Evolutionary conservation across 2,888 invertebrate genomes (phyloP).

Genomic region (Chalcis sispes): DNA sequence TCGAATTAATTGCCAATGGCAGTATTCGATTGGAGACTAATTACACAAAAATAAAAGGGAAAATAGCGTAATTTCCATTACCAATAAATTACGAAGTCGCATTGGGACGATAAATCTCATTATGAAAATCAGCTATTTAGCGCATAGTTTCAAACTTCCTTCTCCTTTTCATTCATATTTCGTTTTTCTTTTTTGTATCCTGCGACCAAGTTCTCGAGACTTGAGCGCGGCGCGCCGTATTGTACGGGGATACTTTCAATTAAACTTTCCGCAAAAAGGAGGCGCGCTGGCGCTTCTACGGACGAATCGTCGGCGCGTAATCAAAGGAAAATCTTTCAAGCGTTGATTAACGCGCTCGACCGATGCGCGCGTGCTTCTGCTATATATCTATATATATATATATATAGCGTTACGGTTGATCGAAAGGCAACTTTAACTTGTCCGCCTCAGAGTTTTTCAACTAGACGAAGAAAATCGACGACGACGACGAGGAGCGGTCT

Average conservation of each 20-base stretch:
- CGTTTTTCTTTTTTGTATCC: too few species aligned
- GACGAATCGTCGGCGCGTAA: constrained; percentile 53
- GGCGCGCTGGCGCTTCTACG: background rate
- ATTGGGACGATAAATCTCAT: constrained; percentile 6
- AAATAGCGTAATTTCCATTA: background rate
- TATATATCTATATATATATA: background rate
- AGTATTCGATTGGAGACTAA: too few species aligned
- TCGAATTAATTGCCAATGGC: too few species aligned
- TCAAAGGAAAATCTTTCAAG: constrained; percentile 64
- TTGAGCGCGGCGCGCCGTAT: too few species aligned
- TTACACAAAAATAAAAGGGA: too few species aligned
- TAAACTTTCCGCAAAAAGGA: constrained; percentile 63
- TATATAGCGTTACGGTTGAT: background rate
- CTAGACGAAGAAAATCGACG: constrained; percentile 1
- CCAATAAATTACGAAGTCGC: background rate
- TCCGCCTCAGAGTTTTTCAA: background rate
- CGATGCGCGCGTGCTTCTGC: background rate
- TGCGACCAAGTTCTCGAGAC: too few species aligned
- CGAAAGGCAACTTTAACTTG: background rate
- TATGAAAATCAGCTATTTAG: constrained; percentile 62
- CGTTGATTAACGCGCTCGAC: constrained; percentile 65
- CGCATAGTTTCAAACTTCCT: constrained; percentile 24
- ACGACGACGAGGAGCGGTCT: background rate
- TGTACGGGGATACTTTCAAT: constrained; percentile 69
- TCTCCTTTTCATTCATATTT: too few species aligned